These are phyloP conservation scores for Cephus runcator DNA, from an alignment of 2,888 invertebrate genomes.

Conservation along the genomic window DNA sequence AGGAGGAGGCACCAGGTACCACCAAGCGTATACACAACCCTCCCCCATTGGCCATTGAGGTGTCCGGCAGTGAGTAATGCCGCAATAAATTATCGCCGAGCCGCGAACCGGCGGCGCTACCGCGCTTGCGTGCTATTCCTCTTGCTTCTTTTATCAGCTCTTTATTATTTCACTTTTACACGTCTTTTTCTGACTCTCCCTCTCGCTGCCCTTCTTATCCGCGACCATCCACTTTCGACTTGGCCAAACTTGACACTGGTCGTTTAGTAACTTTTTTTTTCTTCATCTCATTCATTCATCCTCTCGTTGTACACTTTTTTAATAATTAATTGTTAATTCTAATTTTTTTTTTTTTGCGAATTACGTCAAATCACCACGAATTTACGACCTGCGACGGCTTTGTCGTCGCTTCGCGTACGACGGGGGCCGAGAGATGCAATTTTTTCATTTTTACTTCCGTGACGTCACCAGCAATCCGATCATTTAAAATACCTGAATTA, in stretches of 20 bases:
- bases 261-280: no score
- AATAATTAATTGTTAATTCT: not conserved
- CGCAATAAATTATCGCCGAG: slow-evolving; percentile 53
- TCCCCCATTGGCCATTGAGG: slow-evolving; percentile 53
- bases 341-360: not conserved
- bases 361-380: no score
- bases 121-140: slow-evolving; percentile 36
- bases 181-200: no score
- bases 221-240: slow-evolving; percentile 9
- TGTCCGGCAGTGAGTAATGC: slow-evolving; percentile 61
- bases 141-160: not conserved
- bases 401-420: not conserved
- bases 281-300: no score
- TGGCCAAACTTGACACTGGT: no score
- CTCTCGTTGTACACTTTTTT: not conserved
- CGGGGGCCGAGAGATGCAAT: not conserved
- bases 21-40: not conserved
- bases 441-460: not conserved
- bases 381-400: not conserved
- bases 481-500: not conserved
- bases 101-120: slow-evolving; percentile 35
- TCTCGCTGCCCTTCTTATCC: slow-evolving; percentile 8
- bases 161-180: no score
- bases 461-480: not conserved
- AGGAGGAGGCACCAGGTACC: slow-evolving; percentile 7